Evolutionary conservation across 2,797 vertebrate genomes (phyloP).

Genomic region (Schizopygopsis malacanthus): DNA sequence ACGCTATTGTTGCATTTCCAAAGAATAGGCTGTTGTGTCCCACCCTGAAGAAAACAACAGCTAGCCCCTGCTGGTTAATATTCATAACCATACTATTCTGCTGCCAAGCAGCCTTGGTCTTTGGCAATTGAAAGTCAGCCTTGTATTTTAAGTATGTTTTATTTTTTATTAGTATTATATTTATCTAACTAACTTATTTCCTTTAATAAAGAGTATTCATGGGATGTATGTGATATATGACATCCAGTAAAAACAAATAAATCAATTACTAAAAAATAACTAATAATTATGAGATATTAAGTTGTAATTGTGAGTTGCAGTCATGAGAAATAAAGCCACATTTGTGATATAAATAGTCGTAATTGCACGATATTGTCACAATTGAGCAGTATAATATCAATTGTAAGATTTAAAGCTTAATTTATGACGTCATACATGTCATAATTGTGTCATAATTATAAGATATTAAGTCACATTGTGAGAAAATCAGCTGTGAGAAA

Average conservation of each 20-base stretch:
- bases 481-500: neutral
- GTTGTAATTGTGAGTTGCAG: neutral
- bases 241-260: too few species aligned
- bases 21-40: conserved; percentile 31
- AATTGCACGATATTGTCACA: neutral
- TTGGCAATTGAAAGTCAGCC: too few species aligned
- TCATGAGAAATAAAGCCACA: neutral
- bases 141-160: neutral
- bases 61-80: neutral
- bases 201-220: too few species aligned
- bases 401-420: neutral
- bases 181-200: too few species aligned
- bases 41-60: neutral
- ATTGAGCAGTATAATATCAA: too few species aligned
- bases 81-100: neutral
- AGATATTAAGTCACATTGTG: neutral
- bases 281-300: too few species aligned
- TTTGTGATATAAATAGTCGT: neutral
- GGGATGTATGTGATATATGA: neutral
- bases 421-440: neutral
- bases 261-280: too few species aligned
- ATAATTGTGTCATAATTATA: neutral
- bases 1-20: neutral
- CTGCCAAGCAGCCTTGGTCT: neutral
- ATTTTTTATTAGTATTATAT: too few species aligned